Conservation (phyloP, 1,140 invertebrate genomes). For the Cydia strobilella region DNA sequence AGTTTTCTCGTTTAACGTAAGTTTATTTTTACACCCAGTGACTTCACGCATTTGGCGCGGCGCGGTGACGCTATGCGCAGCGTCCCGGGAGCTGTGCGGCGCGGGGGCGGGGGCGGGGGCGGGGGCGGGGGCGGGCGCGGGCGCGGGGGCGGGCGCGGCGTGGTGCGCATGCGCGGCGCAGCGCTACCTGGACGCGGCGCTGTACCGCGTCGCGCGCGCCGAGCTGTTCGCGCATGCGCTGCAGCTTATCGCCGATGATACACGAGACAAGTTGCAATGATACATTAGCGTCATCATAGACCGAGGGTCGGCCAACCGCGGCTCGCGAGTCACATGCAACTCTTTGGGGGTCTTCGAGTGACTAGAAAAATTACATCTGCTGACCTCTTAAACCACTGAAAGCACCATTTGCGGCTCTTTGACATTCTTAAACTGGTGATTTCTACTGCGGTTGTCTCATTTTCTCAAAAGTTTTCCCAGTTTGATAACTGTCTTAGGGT, state of each 20-base stretch:
- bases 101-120: neutral
- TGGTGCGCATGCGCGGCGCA: constrained; percentile 48
- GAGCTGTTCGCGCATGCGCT: constrained; percentile 49
- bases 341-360: too few species aligned
- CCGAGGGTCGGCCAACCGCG: too few species aligned
- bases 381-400: too few species aligned
- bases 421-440: too few species aligned
- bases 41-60: constrained; percentile 62
- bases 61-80: constrained; percentile 55
- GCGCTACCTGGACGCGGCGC: constrained; percentile 52
- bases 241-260: constrained; percentile 35
- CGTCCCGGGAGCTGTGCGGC: constrained; percentile 56
- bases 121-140: neutral
- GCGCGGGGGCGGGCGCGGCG: neutral
- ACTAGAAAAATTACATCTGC: too few species aligned
- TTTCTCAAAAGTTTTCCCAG: too few species aligned
- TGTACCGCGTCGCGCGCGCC: constrained; percentile 44
- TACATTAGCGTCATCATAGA: too few species aligned
- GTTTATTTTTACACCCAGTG: constrained; percentile 44
- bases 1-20: too few species aligned
- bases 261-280: neutral
- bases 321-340: too few species aligned
- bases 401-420: too few species aligned
- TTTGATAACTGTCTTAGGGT: too few species aligned
- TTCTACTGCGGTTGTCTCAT: too few species aligned